These are phyloP conservation scores for Bombyx mandarina DNA, from an alignment of 1,140 invertebrate species.

Conservation along the genomic window DNA sequence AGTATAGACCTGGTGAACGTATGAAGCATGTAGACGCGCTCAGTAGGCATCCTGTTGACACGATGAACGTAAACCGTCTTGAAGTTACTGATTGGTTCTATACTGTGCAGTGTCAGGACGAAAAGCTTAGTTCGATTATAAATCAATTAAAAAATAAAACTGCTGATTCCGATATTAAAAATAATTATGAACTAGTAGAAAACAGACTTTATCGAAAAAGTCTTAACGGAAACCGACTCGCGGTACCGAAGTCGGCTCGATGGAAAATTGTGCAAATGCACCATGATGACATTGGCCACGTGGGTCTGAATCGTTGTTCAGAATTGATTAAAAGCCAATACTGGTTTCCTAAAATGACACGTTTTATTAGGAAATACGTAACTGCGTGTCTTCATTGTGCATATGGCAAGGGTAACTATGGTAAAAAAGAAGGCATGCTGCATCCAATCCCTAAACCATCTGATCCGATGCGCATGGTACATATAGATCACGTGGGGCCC, in stretches of 20 bases:
- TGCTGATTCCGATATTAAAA: too few relatives aligned
- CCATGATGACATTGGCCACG: slow-evolving; percentile 27
- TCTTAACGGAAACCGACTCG: slow-evolving; percentile 24
- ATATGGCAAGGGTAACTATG: slow-evolving; percentile 18
- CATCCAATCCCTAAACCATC: slow-evolving; percentile 25
- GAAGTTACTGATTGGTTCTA: too few relatives aligned
- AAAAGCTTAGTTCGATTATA: too few relatives aligned
- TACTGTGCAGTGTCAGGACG: too few relatives aligned
- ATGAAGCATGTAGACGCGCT: too few relatives aligned
- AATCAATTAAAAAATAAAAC: too few relatives aligned
- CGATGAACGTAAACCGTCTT: too few relatives aligned
- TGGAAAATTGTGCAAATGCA: slow-evolving; percentile 23
- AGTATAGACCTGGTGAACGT: too few relatives aligned
- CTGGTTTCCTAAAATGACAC: slow-evolving; percentile 28
- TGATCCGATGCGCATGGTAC: slow-evolving; percentile 22
- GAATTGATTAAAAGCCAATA: slow-evolving; percentile 24
- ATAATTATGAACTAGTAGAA: too few relatives aligned
- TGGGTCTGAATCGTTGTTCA: slow-evolving; percentile 18
- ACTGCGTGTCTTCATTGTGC: slow-evolving; percentile 22
- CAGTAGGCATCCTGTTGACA: too few relatives aligned
- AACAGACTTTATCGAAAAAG: slow-evolving; percentile 23
- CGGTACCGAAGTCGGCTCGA: slow-evolving; percentile 24
- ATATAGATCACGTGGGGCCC: slow-evolving; percentile 33
- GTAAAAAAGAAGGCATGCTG: slow-evolving; percentile 22
- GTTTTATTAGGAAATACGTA: too few relatives aligned